Evolutionary conservation across 1,140 invertebrate genomes (phyloP).

Genomic region (Contarinia nasturtii): DNA sequence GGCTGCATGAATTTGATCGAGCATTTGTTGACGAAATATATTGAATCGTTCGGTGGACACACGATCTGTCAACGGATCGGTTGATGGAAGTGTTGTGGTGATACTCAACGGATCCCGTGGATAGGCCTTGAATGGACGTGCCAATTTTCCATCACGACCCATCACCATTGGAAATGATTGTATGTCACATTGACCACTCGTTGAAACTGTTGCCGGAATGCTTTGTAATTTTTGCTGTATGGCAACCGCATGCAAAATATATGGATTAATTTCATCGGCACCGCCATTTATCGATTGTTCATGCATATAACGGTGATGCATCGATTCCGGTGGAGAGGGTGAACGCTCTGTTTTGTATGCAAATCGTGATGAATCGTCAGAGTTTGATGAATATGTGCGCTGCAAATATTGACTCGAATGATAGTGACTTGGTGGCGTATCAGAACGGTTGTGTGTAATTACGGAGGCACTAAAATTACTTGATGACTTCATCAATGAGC

Average conservation of each 20-base stretch:
- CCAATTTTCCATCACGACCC: conserved; percentile 19
- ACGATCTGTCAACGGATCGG: conserved; percentile 26
- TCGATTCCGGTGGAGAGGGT: background rate
- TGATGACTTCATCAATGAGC: background rate
- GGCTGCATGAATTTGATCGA: conserved; percentile 38
- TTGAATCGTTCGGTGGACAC: conserved; percentile 38
- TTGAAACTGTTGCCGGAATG: conserved; percentile 3
- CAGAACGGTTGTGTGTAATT: background rate
- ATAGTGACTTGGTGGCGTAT: background rate
- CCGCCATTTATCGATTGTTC: background rate
- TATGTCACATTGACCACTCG: background rate
- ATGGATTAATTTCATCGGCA: background rate
- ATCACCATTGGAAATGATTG: conserved; percentile 4
- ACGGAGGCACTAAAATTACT: no score
- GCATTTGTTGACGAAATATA: conserved; percentile 41
- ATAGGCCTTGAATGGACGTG: conserved; percentile 50
- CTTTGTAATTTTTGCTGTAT: background rate
- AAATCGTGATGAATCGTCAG: background rate
- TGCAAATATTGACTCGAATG: background rate
- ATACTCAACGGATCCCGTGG: conserved; percentile 43
- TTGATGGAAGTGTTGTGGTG: conserved; percentile 25
- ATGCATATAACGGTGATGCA: background rate
- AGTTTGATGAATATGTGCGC: background rate
- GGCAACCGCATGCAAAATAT: background rate
- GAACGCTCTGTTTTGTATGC: background rate